Evolutionary conservation across 2,797 vertebrate genomes (phyloP), one percentile per base, ranked within the genome.

Genomic region (Onychomys arenicola): DNA sequence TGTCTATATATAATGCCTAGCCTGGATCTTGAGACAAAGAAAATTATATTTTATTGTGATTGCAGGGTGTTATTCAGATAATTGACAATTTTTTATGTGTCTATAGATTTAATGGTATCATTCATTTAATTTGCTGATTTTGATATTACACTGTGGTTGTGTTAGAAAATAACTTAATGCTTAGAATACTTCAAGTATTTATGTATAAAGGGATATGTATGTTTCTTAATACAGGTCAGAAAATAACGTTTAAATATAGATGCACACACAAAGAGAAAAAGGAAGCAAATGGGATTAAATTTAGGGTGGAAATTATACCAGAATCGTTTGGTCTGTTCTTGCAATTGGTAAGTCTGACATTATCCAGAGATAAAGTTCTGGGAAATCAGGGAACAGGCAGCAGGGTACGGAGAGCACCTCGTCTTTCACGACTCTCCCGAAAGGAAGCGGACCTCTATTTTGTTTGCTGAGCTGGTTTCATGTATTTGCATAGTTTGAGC

Each of bases 311-410:
- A 43, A 16, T 73, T 52, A 27, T 67, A 75, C 10, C 81, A 65
- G 21, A 94, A 91, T 92, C 73, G 27, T 40, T 96, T 87, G 89
- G 10, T 40, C 27, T 89, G 49, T 57, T 77, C 59, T 85, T 96
- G 55, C 12, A 89, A 85, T 46, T 90, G 96, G 85, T 75, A 86
- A 85, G 71, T 77, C 93, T 96, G 55, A 95, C 93, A 87, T 95
- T 83, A 81, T 73, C 93, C 95, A 63, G 73, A 95, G 93, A 76
- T 92, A 75, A 90, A 69, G 52, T 71, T 90, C 89, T 84, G 17
- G 34, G 85, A 96, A 86, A 40, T 25, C 19, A 32, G 52, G 77
- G 46, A 34, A 21, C 49, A 3, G n/a, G 61, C 37, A 63, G 13
- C 10, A 17, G 57, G 9, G 6, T 6, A 52, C 4, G 1, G n/a